These are phyloP conservation scores for Agonopterix heracliana DNA, from an alignment of 2,888 invertebrate species.

Conservation along the genomic window DNA sequence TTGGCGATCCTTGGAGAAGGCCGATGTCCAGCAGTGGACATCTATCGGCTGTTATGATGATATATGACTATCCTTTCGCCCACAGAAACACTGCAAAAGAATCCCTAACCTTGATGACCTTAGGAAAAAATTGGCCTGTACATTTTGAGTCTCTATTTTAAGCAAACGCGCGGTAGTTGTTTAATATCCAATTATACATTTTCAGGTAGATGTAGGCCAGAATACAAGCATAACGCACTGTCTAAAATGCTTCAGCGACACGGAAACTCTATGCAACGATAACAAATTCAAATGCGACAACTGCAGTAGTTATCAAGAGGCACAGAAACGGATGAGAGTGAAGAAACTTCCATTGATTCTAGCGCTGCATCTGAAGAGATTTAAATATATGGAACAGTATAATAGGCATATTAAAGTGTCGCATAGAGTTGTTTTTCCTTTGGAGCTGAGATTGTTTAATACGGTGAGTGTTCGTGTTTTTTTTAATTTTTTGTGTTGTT, in stretches of 20 bases:
- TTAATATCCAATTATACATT: neutral
- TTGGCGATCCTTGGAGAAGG: too few relatives aligned
- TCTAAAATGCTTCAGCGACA: slow-evolving; percentile 97
- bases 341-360: slow-evolving; percentile 98
- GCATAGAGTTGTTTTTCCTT: slow-evolving; percentile 98
- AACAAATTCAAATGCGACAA: slow-evolving; percentile 99
- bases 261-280: slow-evolving; percentile 98
- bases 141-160: too few relatives aligned
- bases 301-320: slow-evolving; percentile 99
- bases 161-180: too few relatives aligned
- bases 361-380: slow-evolving; percentile 97
- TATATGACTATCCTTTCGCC: too few relatives aligned
- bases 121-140: too few relatives aligned
- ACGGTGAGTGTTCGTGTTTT: slow-evolving; percentile 79
- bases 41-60: too few relatives aligned
- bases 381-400: slow-evolving; percentile 98
- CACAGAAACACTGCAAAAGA: too few relatives aligned
- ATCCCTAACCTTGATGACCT: too few relatives aligned
- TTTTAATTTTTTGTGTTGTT: neutral
- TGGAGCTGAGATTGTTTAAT: slow-evolving; percentile 97
- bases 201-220: slow-evolving; percentile 98
- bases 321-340: slow-evolving; percentile 98
- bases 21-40: too few relatives aligned
- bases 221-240: slow-evolving; percentile 99
- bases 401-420: slow-evolving; percentile 99